Conservation (phyloP, 2,113 vertebrate species). For the Asarcornis scutulata region DNA sequence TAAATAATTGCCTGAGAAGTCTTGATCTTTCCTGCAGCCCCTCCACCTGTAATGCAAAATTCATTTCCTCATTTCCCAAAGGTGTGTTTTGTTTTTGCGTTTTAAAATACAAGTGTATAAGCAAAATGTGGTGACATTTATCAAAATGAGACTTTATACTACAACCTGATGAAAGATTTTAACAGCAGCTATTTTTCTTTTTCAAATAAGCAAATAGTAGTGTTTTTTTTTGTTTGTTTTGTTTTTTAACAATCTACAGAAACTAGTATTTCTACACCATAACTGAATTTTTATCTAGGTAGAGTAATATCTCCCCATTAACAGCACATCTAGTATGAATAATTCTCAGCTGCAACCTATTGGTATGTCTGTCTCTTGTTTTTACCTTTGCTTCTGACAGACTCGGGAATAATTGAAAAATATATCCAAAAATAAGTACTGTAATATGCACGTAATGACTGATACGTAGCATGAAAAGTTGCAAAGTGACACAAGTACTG, state of each 20-base stretch:
- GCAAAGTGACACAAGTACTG: neutral
- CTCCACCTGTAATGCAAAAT: neutral
- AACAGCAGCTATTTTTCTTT: neutral
- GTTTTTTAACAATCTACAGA: neutral
- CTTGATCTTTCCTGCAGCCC: neutral
- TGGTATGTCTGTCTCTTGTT: slow-evolving; percentile 8
- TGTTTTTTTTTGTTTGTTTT: neutral
- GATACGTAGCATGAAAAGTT: neutral
- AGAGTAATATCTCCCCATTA: slow-evolving; percentile 15
- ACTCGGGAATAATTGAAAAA: neutral
- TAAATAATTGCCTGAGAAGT: neutral
- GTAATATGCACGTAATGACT: neutral
- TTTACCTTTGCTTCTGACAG: slow-evolving; percentile 13
- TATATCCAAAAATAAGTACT: neutral
- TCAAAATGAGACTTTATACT: neutral
- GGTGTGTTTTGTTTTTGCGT: neutral
- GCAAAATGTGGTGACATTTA: neutral
- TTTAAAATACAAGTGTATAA: neutral
- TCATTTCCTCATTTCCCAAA: neutral
- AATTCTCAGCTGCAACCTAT: slow-evolving; percentile 50
- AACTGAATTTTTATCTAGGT: neutral
- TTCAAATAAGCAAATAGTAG: neutral
- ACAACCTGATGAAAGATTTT: neutral
- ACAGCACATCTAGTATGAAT: slow-evolving; percentile 53
- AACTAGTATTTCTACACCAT: neutral